These are phyloP conservation scores for Wasmannia auropunctata DNA, from an alignment of 1,140 invertebrate species.

Conservation along the genomic window DNA sequence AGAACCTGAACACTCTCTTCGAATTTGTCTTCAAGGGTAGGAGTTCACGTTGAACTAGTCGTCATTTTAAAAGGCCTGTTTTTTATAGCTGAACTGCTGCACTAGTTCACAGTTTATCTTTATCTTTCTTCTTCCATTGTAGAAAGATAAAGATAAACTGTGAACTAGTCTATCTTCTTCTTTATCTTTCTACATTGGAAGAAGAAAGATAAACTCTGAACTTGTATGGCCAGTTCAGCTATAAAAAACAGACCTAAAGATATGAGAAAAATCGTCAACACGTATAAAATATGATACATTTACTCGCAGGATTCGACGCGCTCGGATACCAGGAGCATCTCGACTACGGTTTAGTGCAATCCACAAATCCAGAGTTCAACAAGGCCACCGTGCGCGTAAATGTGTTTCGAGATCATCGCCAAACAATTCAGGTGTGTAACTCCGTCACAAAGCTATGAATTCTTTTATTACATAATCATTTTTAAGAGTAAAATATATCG, in stretches of 20 bases:
- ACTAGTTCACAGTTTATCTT: too few species aligned
- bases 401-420: conserved; percentile 95
- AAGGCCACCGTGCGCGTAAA: conserved; percentile 98
- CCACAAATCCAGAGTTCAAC: conserved; percentile 98
- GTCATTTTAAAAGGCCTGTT: too few species aligned
- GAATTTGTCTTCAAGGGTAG: conserved; percentile 98
- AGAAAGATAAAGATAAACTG: too few species aligned
- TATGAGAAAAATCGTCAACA: background rate
- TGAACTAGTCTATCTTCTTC: too few species aligned
- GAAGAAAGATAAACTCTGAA: too few species aligned
- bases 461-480: background rate
- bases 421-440: conserved; percentile 94
- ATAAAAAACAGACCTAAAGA: too few species aligned
- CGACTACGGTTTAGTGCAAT: conserved; percentile 98
- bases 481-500: background rate
- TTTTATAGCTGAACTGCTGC: too few species aligned
- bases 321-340: conserved; percentile 98
- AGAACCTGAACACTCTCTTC: conserved; percentile 99
- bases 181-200: too few species aligned
- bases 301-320: conserved; percentile 92
- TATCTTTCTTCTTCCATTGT: too few species aligned
- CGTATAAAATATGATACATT: conserved; percentile 15
- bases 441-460: background rate
- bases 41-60: conserved; percentile 20
- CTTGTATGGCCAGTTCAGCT: too few species aligned